Evolutionary conservation across 2,888 invertebrate genomes (phyloP).

Genomic region (Chrysotoxum bicinctum): DNA sequence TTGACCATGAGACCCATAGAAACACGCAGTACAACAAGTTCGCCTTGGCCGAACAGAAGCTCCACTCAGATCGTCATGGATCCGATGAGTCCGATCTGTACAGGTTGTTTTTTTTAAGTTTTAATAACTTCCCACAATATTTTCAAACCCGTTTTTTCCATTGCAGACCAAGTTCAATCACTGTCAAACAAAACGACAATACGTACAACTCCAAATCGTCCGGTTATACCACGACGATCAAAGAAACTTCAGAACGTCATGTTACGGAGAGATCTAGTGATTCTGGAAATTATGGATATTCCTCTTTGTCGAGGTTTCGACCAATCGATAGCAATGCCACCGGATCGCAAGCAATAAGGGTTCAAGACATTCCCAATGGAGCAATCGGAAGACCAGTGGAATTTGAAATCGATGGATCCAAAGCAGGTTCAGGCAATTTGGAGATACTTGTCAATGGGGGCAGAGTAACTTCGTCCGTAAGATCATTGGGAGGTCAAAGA

Average conservation of each 20-base stretch:
- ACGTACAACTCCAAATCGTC: constrained; percentile 78
- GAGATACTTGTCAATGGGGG: constrained; percentile 98
- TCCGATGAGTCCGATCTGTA: constrained; percentile 78
- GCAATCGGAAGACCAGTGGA: constrained; percentile 95
- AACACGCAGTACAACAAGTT: constrained; percentile 85
- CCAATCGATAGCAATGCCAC: constrained; percentile 84
- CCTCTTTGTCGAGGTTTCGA: constrained; percentile 79
- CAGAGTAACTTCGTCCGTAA: constrained; percentile 95
- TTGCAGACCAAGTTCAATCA: constrained; percentile 80
- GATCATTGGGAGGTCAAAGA: constrained; percentile 93
- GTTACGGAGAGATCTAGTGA: constrained; percentile 77
- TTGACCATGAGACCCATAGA: constrained; percentile 85
- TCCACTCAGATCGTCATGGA: constrained; percentile 75
- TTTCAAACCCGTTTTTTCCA: neutral
- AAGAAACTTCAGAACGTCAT: constrained; percentile 80
- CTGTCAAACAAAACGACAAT: constrained; percentile 80
- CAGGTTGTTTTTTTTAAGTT: constrained; percentile 44
- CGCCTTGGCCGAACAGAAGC: constrained; percentile 78
- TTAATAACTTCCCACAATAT: neutral
- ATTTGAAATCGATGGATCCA: constrained; percentile 98
- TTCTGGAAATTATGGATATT: constrained; percentile 76
- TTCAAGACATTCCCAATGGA: constrained; percentile 93
- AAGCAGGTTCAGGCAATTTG: constrained; percentile 97
- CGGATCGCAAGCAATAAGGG: constrained; percentile 92
- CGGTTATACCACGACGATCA: constrained; percentile 81